A percentile compares a stretch with the other conserved stretches of the same genome.
Conservation (phyloP, 2,888 invertebrate genomes). For the Pantelozetes paolii region DNA sequence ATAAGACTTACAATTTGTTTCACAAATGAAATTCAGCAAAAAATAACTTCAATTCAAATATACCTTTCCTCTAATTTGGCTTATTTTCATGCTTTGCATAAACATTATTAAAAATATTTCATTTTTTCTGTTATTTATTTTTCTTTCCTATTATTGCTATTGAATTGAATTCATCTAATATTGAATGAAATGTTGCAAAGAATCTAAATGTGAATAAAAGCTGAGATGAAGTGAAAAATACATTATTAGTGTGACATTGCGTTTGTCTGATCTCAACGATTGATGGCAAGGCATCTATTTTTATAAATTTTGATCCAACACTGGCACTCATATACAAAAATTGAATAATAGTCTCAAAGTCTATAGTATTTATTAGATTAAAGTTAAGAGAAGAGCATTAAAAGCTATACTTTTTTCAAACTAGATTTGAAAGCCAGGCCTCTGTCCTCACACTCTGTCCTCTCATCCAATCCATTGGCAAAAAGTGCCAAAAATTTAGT, state of each 20-base stretch:
- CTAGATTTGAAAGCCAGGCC: neutral
- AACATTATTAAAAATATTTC: neutral
- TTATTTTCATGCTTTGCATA: slow-evolving; percentile 8
- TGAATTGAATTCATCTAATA: too few relatives aligned
- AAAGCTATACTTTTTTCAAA: neutral
- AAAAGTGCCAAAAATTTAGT: slow-evolving; percentile 25
- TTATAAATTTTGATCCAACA: slow-evolving; percentile 18
- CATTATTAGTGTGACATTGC: slow-evolving; percentile 25
- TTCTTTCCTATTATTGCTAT: neutral
- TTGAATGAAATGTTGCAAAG: neutral
- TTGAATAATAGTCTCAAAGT: slow-evolving; percentile 19
- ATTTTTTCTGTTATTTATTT: neutral
- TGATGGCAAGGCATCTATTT: slow-evolving; percentile 25
- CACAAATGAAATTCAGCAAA: neutral
- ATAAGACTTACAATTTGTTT: slow-evolving; percentile 7
- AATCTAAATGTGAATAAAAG: too few relatives aligned
- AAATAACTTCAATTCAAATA: neutral
- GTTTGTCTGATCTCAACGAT: slow-evolving; percentile 25
- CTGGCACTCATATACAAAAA: slow-evolving; percentile 9
- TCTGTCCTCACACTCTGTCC: neutral
- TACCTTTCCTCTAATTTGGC: slow-evolving; percentile 19
- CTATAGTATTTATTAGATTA: slow-evolving; percentile 23
- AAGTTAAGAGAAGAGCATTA: slow-evolving; percentile 26
- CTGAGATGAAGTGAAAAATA: slow-evolving; percentile 10
- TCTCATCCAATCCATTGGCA: neutral